Evolutionary conservation across 37 sponge, comb jelly and placozoan species (phyloP), one percentile per base, ranked within the genome.

Genomic region (Axinella damicornis): DNA sequence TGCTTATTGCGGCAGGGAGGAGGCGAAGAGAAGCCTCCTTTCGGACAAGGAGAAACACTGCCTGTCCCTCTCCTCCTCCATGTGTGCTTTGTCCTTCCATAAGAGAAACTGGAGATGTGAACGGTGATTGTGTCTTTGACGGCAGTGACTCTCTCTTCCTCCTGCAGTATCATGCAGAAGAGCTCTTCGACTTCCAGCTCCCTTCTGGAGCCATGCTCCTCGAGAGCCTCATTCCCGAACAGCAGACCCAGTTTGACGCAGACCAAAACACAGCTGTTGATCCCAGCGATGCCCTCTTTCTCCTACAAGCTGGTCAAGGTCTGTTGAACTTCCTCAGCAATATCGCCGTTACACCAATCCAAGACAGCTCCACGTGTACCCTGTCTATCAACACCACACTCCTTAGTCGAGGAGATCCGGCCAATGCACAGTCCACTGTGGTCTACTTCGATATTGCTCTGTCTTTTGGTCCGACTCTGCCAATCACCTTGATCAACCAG

Each of bases 61-160:
- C 36, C 0, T 77, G 78, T 57, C n/a, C 46, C 0, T 57, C 71
- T 30, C 30, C 78, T n/a, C 71, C 46, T 57, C 86, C 78, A 0
- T 85, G 78, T 38, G 52, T 17, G 0, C 20, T 35, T 9, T 85
- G 86, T 69, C 77, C 57, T 2, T 54, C 19, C n/a, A 35, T 17
- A 5, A 76, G 86, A 36, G 79, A 78, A 53, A 19, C 20, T 22
- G 96, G 96, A 53, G 96, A 95, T 60, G 68, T 70, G 0, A 83
- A 95, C 64, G 88, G 91, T 25, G 87, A 95, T 77, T 89, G 93
- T 56, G 68, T 87, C 16, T 86, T 95, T 27, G 72, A 84, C 24
- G 61, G 19, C 2, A 27, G 24, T 13, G 96, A 95, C 68, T 31
- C 78, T 2, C 25, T 36, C 5, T 77, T 65, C 34, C 74, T 92